Evolutionary conservation across 64 coral and sea anemone genomes (phyloP).

Genomic region (Anthopleura sola): DNA sequence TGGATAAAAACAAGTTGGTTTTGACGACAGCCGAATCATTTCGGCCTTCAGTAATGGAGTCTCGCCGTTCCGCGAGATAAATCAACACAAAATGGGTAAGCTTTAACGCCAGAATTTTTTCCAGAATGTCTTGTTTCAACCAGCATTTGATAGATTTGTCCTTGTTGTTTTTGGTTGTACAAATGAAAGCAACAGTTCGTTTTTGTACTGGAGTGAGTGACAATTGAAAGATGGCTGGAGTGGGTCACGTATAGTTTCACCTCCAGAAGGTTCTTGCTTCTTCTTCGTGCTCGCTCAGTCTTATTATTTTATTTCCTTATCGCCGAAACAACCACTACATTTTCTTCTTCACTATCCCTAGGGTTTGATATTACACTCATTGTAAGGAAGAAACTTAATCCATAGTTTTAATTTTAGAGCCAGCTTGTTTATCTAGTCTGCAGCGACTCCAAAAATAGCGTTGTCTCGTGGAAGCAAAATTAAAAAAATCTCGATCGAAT

Average conservation of each 20-base stretch:
- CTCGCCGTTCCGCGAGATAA: neutral
- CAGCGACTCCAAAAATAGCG: neutral
- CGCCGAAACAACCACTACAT: neutral
- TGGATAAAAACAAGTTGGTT: neutral
- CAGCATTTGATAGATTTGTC: neutral
- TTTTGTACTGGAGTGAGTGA: neutral
- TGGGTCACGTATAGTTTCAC: neutral
- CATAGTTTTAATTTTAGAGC: neutral
- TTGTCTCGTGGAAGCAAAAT: neutral
- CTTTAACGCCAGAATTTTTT: neutral
- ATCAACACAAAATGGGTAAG: neutral
- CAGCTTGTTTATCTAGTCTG: slow-evolving; percentile 2
- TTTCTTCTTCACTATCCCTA: neutral
- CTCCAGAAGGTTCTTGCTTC: neutral
- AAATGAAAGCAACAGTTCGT: neutral
- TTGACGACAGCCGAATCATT: slow-evolving; percentile 3
- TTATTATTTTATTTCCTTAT: slow-evolving; percentile 1
- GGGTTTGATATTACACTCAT: neutral
- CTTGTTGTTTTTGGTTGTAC: neutral
- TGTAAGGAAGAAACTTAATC: neutral
- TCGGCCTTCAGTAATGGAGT: neutral
- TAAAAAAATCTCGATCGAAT: neutral
- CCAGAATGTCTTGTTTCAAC: neutral
- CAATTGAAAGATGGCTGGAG: neutral
- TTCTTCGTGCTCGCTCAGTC: neutral